phyloP scores from a whole-genome alignment of 2,888 invertebrate species.

The Acleris literana region DNA sequence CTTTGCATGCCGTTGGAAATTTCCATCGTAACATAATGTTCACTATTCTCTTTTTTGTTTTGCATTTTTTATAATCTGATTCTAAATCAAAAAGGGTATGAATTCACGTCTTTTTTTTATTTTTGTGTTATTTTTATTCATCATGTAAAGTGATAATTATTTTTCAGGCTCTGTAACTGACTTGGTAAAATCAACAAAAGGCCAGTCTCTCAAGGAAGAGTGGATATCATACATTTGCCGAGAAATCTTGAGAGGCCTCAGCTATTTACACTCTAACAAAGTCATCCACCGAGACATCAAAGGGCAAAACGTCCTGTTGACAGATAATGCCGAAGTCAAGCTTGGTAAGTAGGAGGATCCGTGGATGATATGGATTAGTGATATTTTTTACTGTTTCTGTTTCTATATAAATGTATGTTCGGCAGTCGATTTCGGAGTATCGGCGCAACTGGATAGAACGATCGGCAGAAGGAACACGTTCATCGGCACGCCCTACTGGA shows the following conservation, averaged over 20 bases:
- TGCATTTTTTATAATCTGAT: too few relatives aligned
- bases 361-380: slow-evolving; percentile 1
- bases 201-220: slow-evolving; percentile 98
- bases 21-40: too few relatives aligned
- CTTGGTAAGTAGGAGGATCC: slow-evolving; percentile 85
- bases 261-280: slow-evolving; percentile 99
- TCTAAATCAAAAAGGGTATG: not conserved
- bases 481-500: slow-evolving; percentile 99
- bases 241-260: slow-evolving; percentile 96
- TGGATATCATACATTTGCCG: slow-evolving; percentile 99
- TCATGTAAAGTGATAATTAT: not conserved
- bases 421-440: slow-evolving; percentile 99
- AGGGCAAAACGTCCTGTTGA: slow-evolving; percentile 99
- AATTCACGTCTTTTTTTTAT: not conserved
- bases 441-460: slow-evolving; percentile 99
- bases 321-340: slow-evolving; percentile 99
- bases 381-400: slow-evolving; percentile 9
- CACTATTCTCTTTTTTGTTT: too few relatives aligned
- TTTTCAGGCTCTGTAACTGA: slow-evolving; percentile 96
- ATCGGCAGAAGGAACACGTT: slow-evolving; percentile 99
- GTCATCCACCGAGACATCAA: slow-evolving; percentile 99
- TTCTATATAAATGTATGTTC: slow-evolving; percentile 33
- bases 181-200: slow-evolving; percentile 99
- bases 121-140: not conserved
- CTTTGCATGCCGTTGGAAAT: too few relatives aligned